Evolutionary conservation across 1,140 invertebrate species (phyloP), one percentile per base, ranked within the genome.

Genomic region (Rhopalosiphum maidis): DNA sequence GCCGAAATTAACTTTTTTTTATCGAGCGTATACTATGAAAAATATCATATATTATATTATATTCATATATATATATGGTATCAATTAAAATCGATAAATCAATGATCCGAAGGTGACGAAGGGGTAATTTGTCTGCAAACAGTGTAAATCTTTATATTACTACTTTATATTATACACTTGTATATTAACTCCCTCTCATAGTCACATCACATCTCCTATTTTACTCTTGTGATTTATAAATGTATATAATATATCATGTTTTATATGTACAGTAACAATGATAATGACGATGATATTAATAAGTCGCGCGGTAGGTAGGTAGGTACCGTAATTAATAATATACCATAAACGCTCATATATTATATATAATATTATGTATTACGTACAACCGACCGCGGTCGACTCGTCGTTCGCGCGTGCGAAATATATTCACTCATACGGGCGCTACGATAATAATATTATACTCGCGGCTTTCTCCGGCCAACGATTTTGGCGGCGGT

Each of bases 391-490:
- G 60, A 68, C 2, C 8, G 85, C 41, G 37, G 25, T 4, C 25
- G 41, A 35, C n/a, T 48, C 46, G 86, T 51, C 25, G 23, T 87
- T 48, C n/a, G 46, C 86, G 86, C 7, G 86, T 43, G 21, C n/a
- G n/a, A 48, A 41, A 88, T 15, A 11, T 85, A 77, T 77, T n/a
- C 25, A 85, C 41, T 23, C 37, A 41, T 41, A 85, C 83, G 83
- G 37, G 23, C 35, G 37, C 83, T 25, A 85, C 37, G 37, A 41
- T 25, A 85, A 30, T 25, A 22, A 30, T 60, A 11, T 60, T 30
- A 85, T 1, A 43, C 41, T 37, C 83, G 83, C 86, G 35, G n/a
- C 87, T 89, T 89, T 89, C 87, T 89, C 87, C 22, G 11, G 48
- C 21, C 1, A 54, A 89, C 48, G 87, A 22, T 89, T 89, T 89